phyloP scores from a whole-genome alignment of 2,888 invertebrate genomes.

The Empis livida region DNA sequence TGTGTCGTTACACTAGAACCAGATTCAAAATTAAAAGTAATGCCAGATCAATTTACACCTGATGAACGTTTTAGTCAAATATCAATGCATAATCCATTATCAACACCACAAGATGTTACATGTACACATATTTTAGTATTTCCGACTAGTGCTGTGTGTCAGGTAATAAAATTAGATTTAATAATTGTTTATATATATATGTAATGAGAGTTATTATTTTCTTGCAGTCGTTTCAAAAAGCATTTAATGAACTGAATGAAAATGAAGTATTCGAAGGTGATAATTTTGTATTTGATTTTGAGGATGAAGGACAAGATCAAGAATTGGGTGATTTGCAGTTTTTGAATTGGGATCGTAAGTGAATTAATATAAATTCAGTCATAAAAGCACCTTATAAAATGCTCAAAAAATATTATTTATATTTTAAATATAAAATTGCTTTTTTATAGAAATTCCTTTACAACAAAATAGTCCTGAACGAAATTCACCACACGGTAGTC shows the following conservation, averaged over 20 bases:
- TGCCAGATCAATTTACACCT: constrained; percentile 93
- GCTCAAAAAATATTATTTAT: too few species aligned
- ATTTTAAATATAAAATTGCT: too few species aligned
- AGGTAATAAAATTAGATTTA: constrained; percentile 41
- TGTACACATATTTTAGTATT: constrained; percentile 98
- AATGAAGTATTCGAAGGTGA: constrained; percentile 42
- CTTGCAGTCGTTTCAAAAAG: constrained; percentile 52
- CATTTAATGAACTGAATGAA: constrained; percentile 49
- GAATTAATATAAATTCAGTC: too few species aligned
- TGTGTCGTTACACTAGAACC: constrained; percentile 94
- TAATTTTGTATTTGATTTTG: constrained; percentile 49
- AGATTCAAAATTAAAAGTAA: constrained; percentile 72
- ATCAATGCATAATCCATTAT: constrained; percentile 77
- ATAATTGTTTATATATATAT: too few species aligned
- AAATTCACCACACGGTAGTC: constrained; percentile 42
- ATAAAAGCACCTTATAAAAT: too few species aligned
- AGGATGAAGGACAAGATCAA: constrained; percentile 40
- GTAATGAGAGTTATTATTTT: constrained; percentile 4
- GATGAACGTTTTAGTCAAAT: constrained; percentile 83
- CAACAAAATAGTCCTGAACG: constrained; percentile 46
- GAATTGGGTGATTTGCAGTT: constrained; percentile 49
- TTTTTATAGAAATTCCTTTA: constrained; percentile 15
- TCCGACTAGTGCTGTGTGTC: constrained; percentile 90
- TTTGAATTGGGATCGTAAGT: constrained; percentile 45
- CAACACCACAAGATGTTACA: constrained; percentile 92